Conservation (phyloP, 2,797 vertebrate species). For the Hydrocynus forskahlii region DNA sequence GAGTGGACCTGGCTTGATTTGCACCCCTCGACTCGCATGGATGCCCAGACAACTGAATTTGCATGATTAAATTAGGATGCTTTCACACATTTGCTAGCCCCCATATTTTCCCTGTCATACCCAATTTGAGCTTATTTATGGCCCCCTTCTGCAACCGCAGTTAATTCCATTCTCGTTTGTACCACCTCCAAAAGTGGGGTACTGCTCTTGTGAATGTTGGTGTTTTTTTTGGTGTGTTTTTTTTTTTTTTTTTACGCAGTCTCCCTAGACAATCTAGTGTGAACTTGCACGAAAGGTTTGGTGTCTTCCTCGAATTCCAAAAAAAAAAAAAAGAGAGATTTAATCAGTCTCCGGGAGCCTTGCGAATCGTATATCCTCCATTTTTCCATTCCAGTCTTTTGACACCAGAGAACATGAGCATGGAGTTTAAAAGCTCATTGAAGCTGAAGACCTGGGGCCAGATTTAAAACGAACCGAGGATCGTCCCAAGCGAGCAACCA, state of each 20-base stretch:
- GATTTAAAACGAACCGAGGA: constrained; percentile 9
- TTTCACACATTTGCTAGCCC: constrained; percentile 50
- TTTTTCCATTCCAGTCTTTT: background rate
- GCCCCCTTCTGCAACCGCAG: constrained; percentile 24
- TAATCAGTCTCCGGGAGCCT: background rate
- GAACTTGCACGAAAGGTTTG: background rate
- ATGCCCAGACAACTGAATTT: constrained; percentile 57
- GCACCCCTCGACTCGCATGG: constrained; percentile 17
- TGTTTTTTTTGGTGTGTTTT: background rate
- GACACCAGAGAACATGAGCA: constrained; percentile 23
- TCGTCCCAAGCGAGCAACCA: constrained; percentile 14
- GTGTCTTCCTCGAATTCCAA: background rate
- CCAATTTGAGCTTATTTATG: constrained; percentile 55
- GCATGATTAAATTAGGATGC: constrained; percentile 65
- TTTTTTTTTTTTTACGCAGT: background rate
- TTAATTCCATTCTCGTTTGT: constrained; percentile 29
- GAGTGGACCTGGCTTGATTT: constrained; percentile 37
- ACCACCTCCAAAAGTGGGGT: constrained; percentile 4
- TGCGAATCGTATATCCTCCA: background rate
- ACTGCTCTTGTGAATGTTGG: constrained; percentile 9
- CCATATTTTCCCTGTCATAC: constrained; percentile 53
- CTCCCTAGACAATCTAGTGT: background rate
- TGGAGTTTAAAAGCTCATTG: constrained; percentile 19
- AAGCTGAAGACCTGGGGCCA: constrained; percentile 18
- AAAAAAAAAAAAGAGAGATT: background rate